Conservation (phyloP, 2,113 vertebrate species). For the Penelope pileata region DNA sequence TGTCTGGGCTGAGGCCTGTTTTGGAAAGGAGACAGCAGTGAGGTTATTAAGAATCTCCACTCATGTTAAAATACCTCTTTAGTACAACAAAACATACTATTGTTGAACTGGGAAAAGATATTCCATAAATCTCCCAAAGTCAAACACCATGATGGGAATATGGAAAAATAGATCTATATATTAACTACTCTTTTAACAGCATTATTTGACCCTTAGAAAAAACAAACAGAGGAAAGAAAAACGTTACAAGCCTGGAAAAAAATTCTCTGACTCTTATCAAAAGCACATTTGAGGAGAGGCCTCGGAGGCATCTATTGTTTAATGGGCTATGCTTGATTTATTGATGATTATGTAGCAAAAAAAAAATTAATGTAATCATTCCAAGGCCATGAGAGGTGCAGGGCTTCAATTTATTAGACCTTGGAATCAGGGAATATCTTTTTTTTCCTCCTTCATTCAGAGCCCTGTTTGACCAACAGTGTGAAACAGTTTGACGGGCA, state of each 20-base stretch:
- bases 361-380: background rate
- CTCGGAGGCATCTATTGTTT: slow-evolving; percentile 67
- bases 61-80: slow-evolving; percentile 58
- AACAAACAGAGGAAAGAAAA: slow-evolving; percentile 71
- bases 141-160: slow-evolving; percentile 65
- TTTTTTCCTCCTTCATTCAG: background rate
- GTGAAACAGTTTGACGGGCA: slow-evolving; percentile 45
- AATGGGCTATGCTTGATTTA: slow-evolving; percentile 65
- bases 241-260: slow-evolving; percentile 47
- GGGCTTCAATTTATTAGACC: slow-evolving; percentile 2
- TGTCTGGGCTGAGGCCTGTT: background rate
- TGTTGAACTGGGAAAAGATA: slow-evolving; percentile 72
- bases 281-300: slow-evolving; percentile 66
- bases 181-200: slow-evolving; percentile 69
- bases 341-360: slow-evolving; percentile 51
- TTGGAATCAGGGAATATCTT: background rate
- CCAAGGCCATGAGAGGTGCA: slow-evolving; percentile 1
- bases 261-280: slow-evolving; percentile 65
- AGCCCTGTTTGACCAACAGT: background rate
- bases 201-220: slow-evolving; percentile 71
- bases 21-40: slow-evolving; percentile 55
- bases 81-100: slow-evolving; percentile 57
- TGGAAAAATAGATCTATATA: slow-evolving; percentile 58
- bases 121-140: slow-evolving; percentile 68
- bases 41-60: slow-evolving; percentile 61